Evolutionary conservation across 2,113 vertebrate species (phyloP).

Genomic region (Spilogale gracilis): DNA sequence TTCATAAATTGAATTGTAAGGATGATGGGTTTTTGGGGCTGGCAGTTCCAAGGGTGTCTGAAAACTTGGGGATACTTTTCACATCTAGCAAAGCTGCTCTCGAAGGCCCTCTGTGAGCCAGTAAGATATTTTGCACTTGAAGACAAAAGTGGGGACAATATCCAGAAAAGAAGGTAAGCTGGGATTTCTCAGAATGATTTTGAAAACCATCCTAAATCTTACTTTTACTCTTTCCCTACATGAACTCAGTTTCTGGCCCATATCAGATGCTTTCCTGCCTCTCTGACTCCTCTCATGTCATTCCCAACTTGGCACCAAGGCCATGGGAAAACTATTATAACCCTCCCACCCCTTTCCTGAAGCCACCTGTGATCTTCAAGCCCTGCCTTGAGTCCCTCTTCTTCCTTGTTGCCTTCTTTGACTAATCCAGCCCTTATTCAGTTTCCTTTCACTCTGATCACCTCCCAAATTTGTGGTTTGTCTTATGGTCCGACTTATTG

Average conservation of each 20-base stretch:
- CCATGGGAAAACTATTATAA: not conserved
- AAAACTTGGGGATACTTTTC: not conserved
- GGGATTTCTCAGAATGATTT: not conserved
- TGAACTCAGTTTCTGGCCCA: slow-evolving; percentile 36
- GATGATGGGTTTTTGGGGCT: not conserved
- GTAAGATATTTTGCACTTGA: not conserved
- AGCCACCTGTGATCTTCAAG: not conserved
- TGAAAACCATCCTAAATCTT: slow-evolving; percentile 18
- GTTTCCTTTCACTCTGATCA: not conserved
- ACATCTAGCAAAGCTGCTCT: not conserved
- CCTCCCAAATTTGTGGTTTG: not conserved
- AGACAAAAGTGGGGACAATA: not conserved
- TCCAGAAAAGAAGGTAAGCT: not conserved
- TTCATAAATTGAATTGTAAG: not conserved
- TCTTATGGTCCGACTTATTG: not conserved
- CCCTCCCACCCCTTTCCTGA: not conserved
- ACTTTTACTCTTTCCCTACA: slow-evolving; percentile 28
- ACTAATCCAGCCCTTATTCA: not conserved
- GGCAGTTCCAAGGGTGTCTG: not conserved
- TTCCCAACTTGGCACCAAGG: not conserved
- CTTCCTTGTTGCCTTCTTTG: not conserved
- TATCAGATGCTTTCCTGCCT: not conserved
- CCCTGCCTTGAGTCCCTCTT: not conserved
- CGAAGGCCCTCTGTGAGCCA: not conserved
- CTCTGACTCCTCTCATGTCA: not conserved